phyloP scores from a whole-genome alignment of 2,888 invertebrate species.

The Drosophila robusta region DNA sequence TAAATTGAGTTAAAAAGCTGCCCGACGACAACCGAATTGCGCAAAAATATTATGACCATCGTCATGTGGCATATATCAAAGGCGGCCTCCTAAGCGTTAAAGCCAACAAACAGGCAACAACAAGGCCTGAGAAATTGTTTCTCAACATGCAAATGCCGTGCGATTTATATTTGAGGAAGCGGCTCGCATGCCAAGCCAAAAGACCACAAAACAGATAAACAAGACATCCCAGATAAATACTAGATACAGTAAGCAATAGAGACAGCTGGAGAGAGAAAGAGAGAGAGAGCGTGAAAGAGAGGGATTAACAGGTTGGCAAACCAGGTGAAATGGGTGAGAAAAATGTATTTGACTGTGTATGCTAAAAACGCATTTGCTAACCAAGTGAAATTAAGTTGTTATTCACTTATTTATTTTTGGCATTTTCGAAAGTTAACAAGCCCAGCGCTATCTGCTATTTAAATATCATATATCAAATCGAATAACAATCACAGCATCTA shows the following conservation, averaged over 20 bases:
- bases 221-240: slow-evolving; percentile 46
- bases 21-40: slow-evolving; percentile 82
- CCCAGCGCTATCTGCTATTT: slow-evolving; percentile 41
- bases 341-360: slow-evolving; percentile 53
- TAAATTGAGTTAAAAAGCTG: slow-evolving; percentile 72
- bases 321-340: slow-evolving; percentile 71
- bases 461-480: slow-evolving; percentile 2
- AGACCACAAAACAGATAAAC: slow-evolving; percentile 47
- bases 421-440: slow-evolving; percentile 69
- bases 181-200: slow-evolving; percentile 68
- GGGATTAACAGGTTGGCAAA: slow-evolving; percentile 37
- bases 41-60: slow-evolving; percentile 83
- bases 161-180: slow-evolving; percentile 81
- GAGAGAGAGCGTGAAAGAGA: slow-evolving; percentile 14
- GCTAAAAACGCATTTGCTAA: slow-evolving; percentile 61
- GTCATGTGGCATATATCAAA: slow-evolving; percentile 77
- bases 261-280: background rate
- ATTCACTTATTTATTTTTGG: slow-evolving; percentile 50
- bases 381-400: slow-evolving; percentile 74
- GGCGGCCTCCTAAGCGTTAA: slow-evolving; percentile 64
- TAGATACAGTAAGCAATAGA: slow-evolving; percentile 35
- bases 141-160: slow-evolving; percentile 80
- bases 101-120: slow-evolving; percentile 47
- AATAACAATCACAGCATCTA: background rate
- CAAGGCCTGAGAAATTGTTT: slow-evolving; percentile 75